Evolutionary conservation across 2,797 vertebrate species (phyloP).

Genomic region (Channallabes apus): DNA sequence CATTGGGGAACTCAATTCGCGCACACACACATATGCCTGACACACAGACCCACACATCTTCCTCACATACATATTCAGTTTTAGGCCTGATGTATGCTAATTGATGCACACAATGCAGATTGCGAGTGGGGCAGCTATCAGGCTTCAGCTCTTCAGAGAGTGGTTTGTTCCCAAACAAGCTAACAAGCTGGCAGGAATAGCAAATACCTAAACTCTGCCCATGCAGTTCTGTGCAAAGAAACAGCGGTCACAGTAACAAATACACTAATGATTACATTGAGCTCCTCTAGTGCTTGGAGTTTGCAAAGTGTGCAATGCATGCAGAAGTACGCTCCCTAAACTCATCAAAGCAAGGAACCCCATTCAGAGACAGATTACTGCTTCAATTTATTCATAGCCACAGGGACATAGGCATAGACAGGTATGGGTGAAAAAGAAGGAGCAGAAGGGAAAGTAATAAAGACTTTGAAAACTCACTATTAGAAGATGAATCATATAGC

Average conservation of each 20-base stretch:
- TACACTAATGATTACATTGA: conserved; percentile 44
- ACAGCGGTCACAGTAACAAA: conserved; percentile 48
- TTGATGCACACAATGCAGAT: conserved; percentile 61
- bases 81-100: conserved; percentile 54
- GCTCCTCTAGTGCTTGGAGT: conserved; percentile 24
- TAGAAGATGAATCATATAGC: conserved; percentile 44
- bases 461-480: conserved; percentile 39
- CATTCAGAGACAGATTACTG: conserved; percentile 42
- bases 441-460: conserved; percentile 41
- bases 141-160: conserved; percentile 44
- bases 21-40: conserved; percentile 19
- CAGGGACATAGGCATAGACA: conserved; percentile 32
- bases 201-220: conserved; percentile 47
- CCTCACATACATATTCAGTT: conserved; percentile 58
- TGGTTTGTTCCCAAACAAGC: conserved; percentile 52
- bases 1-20: not conserved
- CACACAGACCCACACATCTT: conserved; percentile 40
- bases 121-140: conserved; percentile 45
- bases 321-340: conserved; percentile 28
- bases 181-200: conserved; percentile 49
- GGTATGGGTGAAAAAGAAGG: conserved; percentile 20
- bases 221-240: conserved; percentile 18
- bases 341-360: conserved; percentile 20
- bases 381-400: conserved; percentile 42
- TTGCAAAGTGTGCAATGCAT: conserved; percentile 33